Percentiles rank a stretch among this genome's conserved stretches.
Conservation (phyloP, 1,140 invertebrate genomes). For the Procambarus clarkii region DNA sequence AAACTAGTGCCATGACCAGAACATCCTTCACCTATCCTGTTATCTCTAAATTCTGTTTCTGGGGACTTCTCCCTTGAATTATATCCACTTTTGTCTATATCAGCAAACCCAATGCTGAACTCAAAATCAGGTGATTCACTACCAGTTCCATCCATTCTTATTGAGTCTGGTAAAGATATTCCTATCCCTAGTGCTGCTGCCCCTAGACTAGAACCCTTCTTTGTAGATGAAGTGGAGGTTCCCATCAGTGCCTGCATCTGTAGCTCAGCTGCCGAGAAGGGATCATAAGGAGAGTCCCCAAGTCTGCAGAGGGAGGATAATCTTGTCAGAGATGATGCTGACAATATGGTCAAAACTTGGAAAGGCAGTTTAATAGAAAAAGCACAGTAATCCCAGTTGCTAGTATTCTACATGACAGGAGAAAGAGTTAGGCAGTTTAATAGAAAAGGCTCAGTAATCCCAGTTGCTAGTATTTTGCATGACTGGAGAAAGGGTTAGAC, state of each 20-base stretch:
- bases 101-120: slow-evolving; percentile 26
- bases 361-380: neutral
- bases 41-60: slow-evolving; percentile 5
- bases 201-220: slow-evolving; percentile 55
- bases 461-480: neutral
- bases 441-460: neutral
- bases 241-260: slow-evolving; percentile 69
- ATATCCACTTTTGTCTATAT: neutral
- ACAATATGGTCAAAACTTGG: neutral
- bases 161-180: slow-evolving; percentile 28
- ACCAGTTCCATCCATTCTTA: slow-evolving; percentile 43
- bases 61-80: slow-evolving; percentile 32
- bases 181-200: slow-evolving; percentile 39
- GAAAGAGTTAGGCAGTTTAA: neutral
- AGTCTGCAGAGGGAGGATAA: slow-evolving; percentile 50
- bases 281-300: slow-evolving; percentile 65
- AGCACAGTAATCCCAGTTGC: neutral
- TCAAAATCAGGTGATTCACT: slow-evolving; percentile 54
- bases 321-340: slow-evolving; percentile 18
- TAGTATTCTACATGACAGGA: neutral
- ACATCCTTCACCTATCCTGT: slow-evolving; percentile 14
- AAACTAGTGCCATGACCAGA: slow-evolving; percentile 10
- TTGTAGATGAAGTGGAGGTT: slow-evolving; percentile 35
- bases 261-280: slow-evolving; percentile 72
- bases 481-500: neutral